phyloP scores from a whole-genome alignment of 2,888 invertebrate species.

The Ophion ventricosus region DNA sequence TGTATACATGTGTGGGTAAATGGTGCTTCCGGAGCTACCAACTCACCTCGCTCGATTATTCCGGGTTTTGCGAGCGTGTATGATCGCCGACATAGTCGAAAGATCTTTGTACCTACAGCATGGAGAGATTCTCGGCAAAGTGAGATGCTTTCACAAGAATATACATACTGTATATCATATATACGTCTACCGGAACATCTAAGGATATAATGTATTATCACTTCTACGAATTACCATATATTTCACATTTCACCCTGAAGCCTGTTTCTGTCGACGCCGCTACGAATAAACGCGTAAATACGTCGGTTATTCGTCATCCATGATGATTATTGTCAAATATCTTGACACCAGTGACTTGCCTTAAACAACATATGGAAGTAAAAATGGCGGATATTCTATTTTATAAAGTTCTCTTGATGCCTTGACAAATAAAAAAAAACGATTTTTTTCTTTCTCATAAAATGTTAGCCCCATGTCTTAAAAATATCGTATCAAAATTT shows the following conservation, averaged over 20 bases:
- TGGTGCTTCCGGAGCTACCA: slow-evolving; percentile 23
- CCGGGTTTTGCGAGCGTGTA: slow-evolving; percentile 40
- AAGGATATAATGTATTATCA: slow-evolving; percentile 71
- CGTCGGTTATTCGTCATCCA: slow-evolving; percentile 41
- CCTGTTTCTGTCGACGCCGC: slow-evolving; percentile 56
- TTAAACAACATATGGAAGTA: background rate
- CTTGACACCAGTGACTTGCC: background rate
- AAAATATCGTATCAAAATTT: no score
- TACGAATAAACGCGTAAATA: slow-evolving; percentile 43
- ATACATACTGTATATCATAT: slow-evolving; percentile 28
- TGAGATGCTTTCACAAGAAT: slow-evolving; percentile 58
- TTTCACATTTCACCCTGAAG: slow-evolving; percentile 69
- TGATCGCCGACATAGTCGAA: slow-evolving; percentile 58
- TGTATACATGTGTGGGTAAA: slow-evolving; percentile 14
- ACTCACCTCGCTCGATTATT: slow-evolving; percentile 58
- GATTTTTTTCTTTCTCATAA: no score
- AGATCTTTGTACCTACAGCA: slow-evolving; percentile 16
- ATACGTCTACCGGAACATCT: slow-evolving; percentile 56
- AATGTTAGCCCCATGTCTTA: no score
- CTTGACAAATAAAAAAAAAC: no score
- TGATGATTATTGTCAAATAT: slow-evolving; percentile 41
- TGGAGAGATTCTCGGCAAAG: slow-evolving; percentile 46
- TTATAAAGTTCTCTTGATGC: no score
- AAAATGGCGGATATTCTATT: no score
- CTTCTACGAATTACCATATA: slow-evolving; percentile 71